Base-by-base conservation (phyloP, 2,888 invertebrate species). In the Ichneumoninae sp. region DNA sequence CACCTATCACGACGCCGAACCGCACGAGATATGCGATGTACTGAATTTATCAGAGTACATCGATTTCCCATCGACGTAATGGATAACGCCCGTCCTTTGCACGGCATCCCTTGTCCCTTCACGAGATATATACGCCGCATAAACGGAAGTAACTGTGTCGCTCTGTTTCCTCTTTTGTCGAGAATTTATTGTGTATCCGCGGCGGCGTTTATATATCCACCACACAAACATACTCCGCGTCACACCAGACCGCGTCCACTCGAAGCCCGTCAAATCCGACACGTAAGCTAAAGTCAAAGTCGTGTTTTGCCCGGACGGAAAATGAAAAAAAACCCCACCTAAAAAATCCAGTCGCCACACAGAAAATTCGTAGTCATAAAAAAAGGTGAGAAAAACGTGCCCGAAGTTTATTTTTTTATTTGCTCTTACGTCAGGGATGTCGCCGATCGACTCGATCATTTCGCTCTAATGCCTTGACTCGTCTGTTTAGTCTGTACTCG, bases 31-130 rank as follows among this genome's bases (percentile, higher is more conserved):
- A 40, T n/a, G 7, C n/a, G 26, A 73, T 60, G 60, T 73, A 73
- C 60, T 54, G 60, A 73, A 60, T 60, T 74, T 74, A 63, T 50
- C 74, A 63, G 74, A 47, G 47, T 74, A 60, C 60, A 33, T 73
- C 57, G 22, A 73, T 73, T 73, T 57, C 26, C 22, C 40, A 22
- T 57, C 57, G 40, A 57, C 26, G 57, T 40, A 57, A 73, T 73
- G 57, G 73, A 44, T 57, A 73, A 57, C 40, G 2, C 44, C 16
- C 57, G 44, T 44, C 60, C 10, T 40, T 74, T 30, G n/a, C 26
- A 22, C 26, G 16, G 26, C 60, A 26, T 26, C 7, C 1, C n/a
- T 57, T 60, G 44, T 22, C 30, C 60, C 10, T 60, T 60, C 8
- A 19, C 60, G 30, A 40, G n/a, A 60, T 60, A 22, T 40, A 57